Base-by-base conservation (phyloP, 2,797 vertebrate species). In the Gouania willdenowi region DNA sequence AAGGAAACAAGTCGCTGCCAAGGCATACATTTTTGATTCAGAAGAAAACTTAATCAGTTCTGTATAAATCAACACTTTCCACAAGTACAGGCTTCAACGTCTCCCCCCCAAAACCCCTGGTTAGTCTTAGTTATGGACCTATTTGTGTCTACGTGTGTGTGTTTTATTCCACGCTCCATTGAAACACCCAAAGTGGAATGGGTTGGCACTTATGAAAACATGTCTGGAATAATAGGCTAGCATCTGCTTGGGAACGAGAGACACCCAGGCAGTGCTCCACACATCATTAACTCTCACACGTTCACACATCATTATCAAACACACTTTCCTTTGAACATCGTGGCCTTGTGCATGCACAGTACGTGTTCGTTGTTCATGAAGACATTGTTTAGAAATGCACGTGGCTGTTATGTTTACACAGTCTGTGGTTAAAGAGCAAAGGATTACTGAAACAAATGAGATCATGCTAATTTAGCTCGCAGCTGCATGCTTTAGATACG, bases 1-100 rank as follows among this genome's bases (percentile, higher is more conserved):
- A 31, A 33, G 31, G 45, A 41, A 20, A 19, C 36, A 62, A 71
- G 74, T 73, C 57, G 0, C 71, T 79, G 63, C 35, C 38, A 5
- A n/a, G n/a, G n/a, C n/a, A n/a, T n/a, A n/a, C n/a, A n/a, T n/a
- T n/a, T n/a, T n/a, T n/a, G n/a, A n/a, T n/a, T n/a, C n/a, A n/a
- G n/a, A n/a, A n/a, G n/a, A n/a, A n/a, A n/a, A n/a, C n/a, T n/a
- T n/a, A n/a, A n/a, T n/a, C n/a, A n/a, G n/a, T n/a, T n/a, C n/a
- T 54, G 52, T 39, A 71, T 65, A 71, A 75, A 61, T 71, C 53
- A 50, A 54, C 35, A 69, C 67, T 69, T 66, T 60, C 44, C 27
- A 40, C 21, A 62, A 10, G 61, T 12, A 38, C 38, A 56, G 18
- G 29, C 40, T 13, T 9, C 27, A 47, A 26, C 42, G 65, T 54